phyloP scores from a whole-genome alignment of 2,888 invertebrate species.

The Suillia variegata region DNA sequence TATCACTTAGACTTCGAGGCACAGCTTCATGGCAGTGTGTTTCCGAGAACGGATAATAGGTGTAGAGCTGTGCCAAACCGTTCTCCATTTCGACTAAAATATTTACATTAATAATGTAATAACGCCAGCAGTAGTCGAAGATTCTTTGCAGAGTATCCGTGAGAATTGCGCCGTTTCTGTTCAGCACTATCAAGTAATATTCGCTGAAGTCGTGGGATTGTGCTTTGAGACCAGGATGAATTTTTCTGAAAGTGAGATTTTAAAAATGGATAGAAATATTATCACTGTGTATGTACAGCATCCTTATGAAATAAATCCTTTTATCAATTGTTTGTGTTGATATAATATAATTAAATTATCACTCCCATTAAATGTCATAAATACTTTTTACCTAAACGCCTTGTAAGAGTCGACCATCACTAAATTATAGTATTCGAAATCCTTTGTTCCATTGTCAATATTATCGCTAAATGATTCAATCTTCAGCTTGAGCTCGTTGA shows the following conservation, averaged over 20 bases:
- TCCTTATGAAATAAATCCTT: no score
- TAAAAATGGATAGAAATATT: no score
- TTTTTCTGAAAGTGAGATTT: conserved; percentile 15
- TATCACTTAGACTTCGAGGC: conserved; percentile 23
- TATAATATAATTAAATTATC: no score
- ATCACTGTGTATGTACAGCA: no score
- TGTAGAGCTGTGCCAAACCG: conserved; percentile 40
- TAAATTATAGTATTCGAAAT: conserved; percentile 25
- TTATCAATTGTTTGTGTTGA: no score
- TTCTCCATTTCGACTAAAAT: conserved; percentile 44
- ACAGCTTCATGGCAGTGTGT: conserved; percentile 30
- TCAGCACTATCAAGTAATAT: conserved; percentile 48
- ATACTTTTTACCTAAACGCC: conserved; percentile 21
- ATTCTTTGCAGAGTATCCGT: conserved; percentile 40
- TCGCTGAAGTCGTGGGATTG: conserved; percentile 42
- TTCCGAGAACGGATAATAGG: conserved; percentile 42
- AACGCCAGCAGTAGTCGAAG: conserved; percentile 42
- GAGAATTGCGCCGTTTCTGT: conserved; percentile 33
- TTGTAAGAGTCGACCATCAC: conserved; percentile 19
- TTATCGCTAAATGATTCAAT: no score
- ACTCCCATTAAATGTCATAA: neutral
- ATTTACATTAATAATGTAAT: conserved; percentile 47
- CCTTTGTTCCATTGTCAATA: conserved; percentile 1
- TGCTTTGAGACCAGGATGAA: conserved; percentile 24
- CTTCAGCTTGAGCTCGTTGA: conserved; percentile 17